phyloP scores from a whole-genome alignment of 2,113 vertebrate species.

The Dolichallabes microphthalmus region DNA sequence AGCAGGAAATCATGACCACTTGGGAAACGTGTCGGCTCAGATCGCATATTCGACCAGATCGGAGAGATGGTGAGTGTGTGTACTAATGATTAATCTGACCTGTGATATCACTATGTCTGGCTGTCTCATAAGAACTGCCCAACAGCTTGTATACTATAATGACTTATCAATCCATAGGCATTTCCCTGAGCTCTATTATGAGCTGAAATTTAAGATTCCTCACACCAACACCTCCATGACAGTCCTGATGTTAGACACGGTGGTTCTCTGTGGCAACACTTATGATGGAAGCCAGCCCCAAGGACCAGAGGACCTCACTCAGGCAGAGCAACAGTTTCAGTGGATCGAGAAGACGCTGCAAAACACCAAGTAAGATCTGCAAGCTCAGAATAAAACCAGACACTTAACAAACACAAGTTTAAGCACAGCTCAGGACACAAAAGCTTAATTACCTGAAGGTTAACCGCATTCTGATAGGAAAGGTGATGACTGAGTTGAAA shows the following conservation, averaged over 20 bases:
- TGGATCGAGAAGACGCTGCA: conserved; percentile 65
- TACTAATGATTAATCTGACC: background rate
- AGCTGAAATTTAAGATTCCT: conserved; percentile 61
- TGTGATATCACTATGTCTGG: background rate
- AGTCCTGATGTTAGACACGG: conserved; percentile 70
- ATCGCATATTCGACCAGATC: conserved; percentile 65
- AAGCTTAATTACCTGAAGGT: background rate
- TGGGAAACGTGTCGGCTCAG: conserved; percentile 68
- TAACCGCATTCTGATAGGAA: background rate
- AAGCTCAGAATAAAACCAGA: background rate
- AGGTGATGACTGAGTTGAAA: background rate
- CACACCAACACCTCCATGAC: conserved; percentile 58
- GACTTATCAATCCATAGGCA: conserved; percentile 56
- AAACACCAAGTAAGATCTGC: conserved; percentile 56
- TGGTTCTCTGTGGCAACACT: conserved; percentile 70
- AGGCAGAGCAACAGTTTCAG: conserved; percentile 54
- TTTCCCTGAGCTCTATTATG: conserved; percentile 65
- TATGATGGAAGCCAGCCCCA: conserved; percentile 56
- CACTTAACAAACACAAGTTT: background rate
- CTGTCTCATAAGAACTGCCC: background rate
- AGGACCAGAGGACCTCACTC: conserved; percentile 50
- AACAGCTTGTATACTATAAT: background rate
- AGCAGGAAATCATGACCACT: conserved; percentile 70
- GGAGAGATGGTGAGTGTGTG: conserved; percentile 60
- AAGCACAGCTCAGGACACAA: background rate